A percentile compares a stretch with the other conserved stretches of the same genome.
Evolutionary conservation across 37 sponge, comb jelly and placozoan species (phyloP).

Genomic region (Oscarella lobularis): DNA sequence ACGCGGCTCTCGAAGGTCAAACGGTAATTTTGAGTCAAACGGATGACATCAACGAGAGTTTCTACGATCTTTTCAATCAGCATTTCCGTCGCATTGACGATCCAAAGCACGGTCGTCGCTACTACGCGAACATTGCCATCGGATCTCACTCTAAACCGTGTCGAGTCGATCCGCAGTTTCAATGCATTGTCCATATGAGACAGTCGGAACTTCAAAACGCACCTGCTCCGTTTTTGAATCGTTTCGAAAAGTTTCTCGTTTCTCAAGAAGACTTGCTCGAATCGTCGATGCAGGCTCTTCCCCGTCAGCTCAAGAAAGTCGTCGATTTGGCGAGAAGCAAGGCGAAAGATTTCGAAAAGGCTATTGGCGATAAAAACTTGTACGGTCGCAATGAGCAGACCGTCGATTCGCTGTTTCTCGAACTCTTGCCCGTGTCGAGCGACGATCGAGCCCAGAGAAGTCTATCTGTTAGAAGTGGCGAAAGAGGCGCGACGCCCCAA

Average conservation of each 20-base stretch:
- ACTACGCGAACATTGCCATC: slow-evolving; percentile 83
- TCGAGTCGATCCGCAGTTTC: slow-evolving; percentile 57
- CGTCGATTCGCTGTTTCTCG: slow-evolving; percentile 60
- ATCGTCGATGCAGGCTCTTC: slow-evolving; percentile 26
- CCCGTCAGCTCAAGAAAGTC: slow-evolving; percentile 27
- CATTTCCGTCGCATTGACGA: slow-evolving; percentile 73
- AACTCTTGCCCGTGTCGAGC: slow-evolving; percentile 37
- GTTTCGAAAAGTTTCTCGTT: slow-evolving; percentile 76
- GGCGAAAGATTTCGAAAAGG: slow-evolving; percentile 23
- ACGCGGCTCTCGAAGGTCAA: slow-evolving; percentile 68
- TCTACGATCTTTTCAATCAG: slow-evolving; percentile 86
- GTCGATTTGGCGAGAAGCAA: slow-evolving; percentile 37
- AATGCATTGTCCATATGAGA: slow-evolving; percentile 72
- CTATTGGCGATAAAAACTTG: slow-evolving; percentile 21
- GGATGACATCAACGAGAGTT: slow-evolving; percentile 79
- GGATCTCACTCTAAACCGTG: slow-evolving; percentile 74
- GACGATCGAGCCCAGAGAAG: slow-evolving; percentile 1
- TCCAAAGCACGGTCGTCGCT: slow-evolving; percentile 39
- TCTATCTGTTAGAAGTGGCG: neutral
- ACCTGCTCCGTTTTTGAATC: slow-evolving; percentile 69
- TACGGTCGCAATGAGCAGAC: slow-evolving; percentile 55
- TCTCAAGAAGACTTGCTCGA: slow-evolving; percentile 54
- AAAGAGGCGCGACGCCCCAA: slow-evolving; percentile 2
- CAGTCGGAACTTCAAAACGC: slow-evolving; percentile 36
- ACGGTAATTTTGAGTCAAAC: slow-evolving; percentile 74